Evolutionary conservation across 2,797 vertebrate species (phyloP).

Genomic region (Helarctos malayanus): DNA sequence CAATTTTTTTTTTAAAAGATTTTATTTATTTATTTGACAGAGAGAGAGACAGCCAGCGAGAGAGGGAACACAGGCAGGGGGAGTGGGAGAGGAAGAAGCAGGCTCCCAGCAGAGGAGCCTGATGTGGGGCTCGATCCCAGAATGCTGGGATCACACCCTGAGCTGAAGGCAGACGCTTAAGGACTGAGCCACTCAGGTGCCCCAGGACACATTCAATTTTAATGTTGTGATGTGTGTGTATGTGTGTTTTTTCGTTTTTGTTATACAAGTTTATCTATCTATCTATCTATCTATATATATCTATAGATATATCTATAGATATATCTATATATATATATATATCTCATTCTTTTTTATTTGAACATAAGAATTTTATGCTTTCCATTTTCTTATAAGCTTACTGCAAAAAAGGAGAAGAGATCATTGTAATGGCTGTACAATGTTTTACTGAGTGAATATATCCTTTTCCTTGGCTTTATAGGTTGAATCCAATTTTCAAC

Average conservation of each 20-base stretch:
- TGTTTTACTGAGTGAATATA: not conserved
- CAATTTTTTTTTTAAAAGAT: not conserved
- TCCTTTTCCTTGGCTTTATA: not conserved
- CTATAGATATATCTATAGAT: not conserved
- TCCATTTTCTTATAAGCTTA: not conserved
- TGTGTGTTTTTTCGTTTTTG: not conserved
- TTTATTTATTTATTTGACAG: too few relatives aligned
- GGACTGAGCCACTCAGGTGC: too few relatives aligned
- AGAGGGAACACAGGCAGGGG: too few relatives aligned
- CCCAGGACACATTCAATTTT: not conserved
- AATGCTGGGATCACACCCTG: too few relatives aligned
- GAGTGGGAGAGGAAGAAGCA: too few relatives aligned
- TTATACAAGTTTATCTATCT: not conserved
- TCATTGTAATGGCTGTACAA: not conserved
- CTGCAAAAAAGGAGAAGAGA: not conserved
- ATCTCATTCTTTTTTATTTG: constrained; percentile 17
- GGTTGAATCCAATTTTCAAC: not conserved
- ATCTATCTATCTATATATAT: too few relatives aligned
- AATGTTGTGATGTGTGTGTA: not conserved
- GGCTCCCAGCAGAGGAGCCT: too few relatives aligned
- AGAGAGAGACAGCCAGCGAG: too few relatives aligned
- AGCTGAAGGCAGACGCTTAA: too few relatives aligned
- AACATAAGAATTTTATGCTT: not conserved
- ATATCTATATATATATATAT: not conserved
- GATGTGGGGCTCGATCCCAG: too few relatives aligned